Evolutionary conservation across 2,888 invertebrate species (phyloP).

Genomic region (Gastracanthus pulcherrimus): DNA sequence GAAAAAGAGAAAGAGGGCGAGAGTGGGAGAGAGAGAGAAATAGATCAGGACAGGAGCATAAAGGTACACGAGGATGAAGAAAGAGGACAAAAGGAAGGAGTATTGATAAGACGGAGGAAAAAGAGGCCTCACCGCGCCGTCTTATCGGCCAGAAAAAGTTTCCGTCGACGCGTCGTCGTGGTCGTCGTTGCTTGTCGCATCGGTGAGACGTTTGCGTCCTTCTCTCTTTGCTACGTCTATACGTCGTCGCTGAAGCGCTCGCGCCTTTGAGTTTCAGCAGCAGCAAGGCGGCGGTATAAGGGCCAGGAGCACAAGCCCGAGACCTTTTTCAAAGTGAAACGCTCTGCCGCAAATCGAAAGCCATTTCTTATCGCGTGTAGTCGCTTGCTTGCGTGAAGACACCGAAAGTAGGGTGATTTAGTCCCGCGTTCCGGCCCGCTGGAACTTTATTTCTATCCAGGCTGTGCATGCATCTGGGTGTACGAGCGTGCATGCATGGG

Average conservation of each 20-base stretch:
- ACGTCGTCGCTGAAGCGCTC: too few relatives aligned
- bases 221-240: neutral
- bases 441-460: slow-evolving; percentile 26
- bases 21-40: neutral
- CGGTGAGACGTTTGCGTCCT: neutral
- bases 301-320: neutral
- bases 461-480: too few relatives aligned
- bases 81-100: slow-evolving; percentile 5
- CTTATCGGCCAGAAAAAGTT: slow-evolving; percentile 32
- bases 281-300: neutral
- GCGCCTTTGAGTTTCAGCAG: neutral
- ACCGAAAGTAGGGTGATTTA: slow-evolving; percentile 28
- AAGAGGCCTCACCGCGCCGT: slow-evolving; percentile 27
- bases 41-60: neutral
- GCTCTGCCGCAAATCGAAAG: slow-evolving; percentile 54
- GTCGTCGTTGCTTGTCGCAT: neutral
- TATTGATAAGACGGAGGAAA: slow-evolving; percentile 26
- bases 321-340: slow-evolving; percentile 48
- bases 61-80: too few relatives aligned
- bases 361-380: slow-evolving; percentile 57
- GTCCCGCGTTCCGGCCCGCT: neutral
- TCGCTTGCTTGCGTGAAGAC: slow-evolving; percentile 23
- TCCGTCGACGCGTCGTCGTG: neutral
- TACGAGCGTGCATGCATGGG: neutral
- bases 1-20: neutral